phyloP scores from a whole-genome alignment of 2,888 invertebrate genomes.

The Pachymerium ferrugineum region DNA sequence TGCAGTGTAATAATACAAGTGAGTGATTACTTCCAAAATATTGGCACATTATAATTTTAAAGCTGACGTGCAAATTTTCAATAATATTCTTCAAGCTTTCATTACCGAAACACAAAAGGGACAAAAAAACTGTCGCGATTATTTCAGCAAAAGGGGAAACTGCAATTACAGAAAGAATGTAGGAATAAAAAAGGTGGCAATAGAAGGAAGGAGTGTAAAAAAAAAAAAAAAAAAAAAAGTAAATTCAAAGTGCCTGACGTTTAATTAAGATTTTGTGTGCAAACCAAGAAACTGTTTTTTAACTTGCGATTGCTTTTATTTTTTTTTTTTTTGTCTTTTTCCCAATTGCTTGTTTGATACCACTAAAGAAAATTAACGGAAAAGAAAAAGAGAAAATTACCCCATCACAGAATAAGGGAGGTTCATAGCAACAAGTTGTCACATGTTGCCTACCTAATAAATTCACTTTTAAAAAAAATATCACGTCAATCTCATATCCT shows the following conservation, averaged over 20 bases:
- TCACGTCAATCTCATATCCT: not conserved
- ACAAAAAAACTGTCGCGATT: not conserved
- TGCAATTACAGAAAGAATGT: not conserved
- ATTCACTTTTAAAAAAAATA: not conserved
- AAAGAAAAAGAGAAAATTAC: constrained; percentile 12
- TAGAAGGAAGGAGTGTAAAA: too few relatives aligned
- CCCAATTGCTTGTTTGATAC: constrained; percentile 27
- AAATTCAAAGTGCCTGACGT: constrained; percentile 18
- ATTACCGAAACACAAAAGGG: not conserved
- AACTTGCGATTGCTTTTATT: not conserved
- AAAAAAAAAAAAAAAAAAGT: not conserved
- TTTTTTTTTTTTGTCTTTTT: not conserved
- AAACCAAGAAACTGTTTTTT: constrained; percentile 15
- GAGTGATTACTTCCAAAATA: not conserved
- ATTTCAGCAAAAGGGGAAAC: not conserved
- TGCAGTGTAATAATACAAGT: not conserved
- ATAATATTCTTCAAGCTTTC: not conserved
- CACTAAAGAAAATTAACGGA: constrained; percentile 21
- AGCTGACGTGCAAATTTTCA: not conserved
- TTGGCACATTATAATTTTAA: not conserved
- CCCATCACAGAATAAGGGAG: not conserved
- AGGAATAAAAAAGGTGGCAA: not conserved
- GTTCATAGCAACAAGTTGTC: constrained; percentile 22
- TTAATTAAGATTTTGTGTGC: constrained; percentile 22
- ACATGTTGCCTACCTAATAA: constrained; percentile 3